These are phyloP conservation scores for Hermetia illucens DNA, from an alignment of 1,140 invertebrate species.

Conservation along the genomic window DNA sequence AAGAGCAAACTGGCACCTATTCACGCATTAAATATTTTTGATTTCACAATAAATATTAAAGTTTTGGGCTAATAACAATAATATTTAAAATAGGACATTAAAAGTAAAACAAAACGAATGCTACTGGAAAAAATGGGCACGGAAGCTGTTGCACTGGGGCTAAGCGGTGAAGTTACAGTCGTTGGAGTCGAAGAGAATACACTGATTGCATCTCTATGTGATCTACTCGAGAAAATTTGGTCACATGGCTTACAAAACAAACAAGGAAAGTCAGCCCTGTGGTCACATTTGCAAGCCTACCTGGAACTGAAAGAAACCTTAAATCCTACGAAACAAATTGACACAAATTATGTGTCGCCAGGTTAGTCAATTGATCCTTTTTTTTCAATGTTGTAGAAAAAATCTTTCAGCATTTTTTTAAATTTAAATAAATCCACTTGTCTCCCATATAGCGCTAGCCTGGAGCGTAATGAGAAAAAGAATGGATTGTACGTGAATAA, in stretches of 20 bases:
- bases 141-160: conserved; percentile 57
- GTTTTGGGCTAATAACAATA: too few species aligned
- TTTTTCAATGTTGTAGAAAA: not conserved
- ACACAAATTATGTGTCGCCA: conserved; percentile 68
- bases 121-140: conserved; percentile 95
- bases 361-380: conserved; percentile 39
- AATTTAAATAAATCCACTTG: not conserved
- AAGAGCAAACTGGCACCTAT: too few species aligned
- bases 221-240: conserved; percentile 95
- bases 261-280: conserved; percentile 88
- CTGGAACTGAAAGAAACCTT: conserved; percentile 75
- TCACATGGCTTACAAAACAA: conserved; percentile 92
- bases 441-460: conserved; percentile 52
- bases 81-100: conserved; percentile 78
- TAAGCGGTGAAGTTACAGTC: conserved; percentile 44
- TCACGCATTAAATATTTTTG: too few species aligned
- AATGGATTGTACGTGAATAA: conserved; percentile 82
- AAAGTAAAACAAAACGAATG: conserved; percentile 93
- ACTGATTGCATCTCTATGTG: conserved; percentile 91
- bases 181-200: conserved; percentile 90
- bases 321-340: conserved; percentile 51
- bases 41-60: too few species aligned
- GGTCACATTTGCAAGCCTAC: conserved; percentile 84
- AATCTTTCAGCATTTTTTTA: not conserved
- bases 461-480: conserved; percentile 81